phyloP scores from a whole-genome alignment of 2,113 vertebrate genomes.

The Sitta europaea region DNA sequence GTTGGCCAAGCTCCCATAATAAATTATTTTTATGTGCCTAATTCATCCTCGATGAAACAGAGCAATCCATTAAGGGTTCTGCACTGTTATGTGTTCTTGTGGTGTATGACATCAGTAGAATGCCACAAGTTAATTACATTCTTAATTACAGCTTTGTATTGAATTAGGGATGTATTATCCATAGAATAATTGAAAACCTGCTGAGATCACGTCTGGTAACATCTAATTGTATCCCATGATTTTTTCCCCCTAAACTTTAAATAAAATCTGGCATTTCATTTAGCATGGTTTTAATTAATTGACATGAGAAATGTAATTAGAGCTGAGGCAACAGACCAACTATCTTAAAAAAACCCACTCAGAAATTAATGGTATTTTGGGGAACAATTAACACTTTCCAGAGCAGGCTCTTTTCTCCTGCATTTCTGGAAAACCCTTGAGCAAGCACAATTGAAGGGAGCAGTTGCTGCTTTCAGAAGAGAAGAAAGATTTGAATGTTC shows the following conservation, averaged over 20 bases:
- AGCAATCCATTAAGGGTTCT: conserved; percentile 7
- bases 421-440: neutral
- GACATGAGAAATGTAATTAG: conserved; percentile 54
- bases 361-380: neutral
- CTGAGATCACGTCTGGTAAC: conserved; percentile 71
- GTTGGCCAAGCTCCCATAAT: neutral
- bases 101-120: conserved; percentile 60
- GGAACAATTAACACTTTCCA: neutral
- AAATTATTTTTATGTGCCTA: conserved; percentile 32
- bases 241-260: conserved; percentile 42
- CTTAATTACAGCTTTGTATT: conserved; percentile 74
- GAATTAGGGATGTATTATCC: conserved; percentile 67
- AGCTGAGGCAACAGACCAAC: conserved; percentile 1
- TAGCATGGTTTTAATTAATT: conserved; percentile 70
- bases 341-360: neutral
- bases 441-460: neutral
- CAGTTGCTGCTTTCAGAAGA: neutral
- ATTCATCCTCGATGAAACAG: conserved; percentile 6
- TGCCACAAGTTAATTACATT: conserved; percentile 70
- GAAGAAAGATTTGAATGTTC: neutral
- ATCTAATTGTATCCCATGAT: conserved; percentile 58
- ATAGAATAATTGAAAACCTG: conserved; percentile 74
- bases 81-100: conserved; percentile 11
- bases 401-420: neutral
- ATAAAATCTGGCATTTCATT: conserved; percentile 64